phyloP scores from a whole-genome alignment of 2,113 vertebrate genomes.

The Cnemophilus loriae region DNA sequence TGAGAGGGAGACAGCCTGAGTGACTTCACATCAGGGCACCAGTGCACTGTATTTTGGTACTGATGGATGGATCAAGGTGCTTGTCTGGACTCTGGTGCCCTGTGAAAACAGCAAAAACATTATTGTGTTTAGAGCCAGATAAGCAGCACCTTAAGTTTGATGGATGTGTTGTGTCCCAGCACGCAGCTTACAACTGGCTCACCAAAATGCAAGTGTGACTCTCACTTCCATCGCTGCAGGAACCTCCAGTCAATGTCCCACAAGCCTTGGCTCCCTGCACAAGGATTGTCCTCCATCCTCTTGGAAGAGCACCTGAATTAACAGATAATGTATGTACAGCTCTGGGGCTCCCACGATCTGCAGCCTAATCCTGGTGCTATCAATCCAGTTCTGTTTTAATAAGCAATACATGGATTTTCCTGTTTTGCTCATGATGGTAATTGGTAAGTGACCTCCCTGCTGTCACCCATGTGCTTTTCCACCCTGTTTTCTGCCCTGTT shows the following conservation, averaged over 20 bases:
- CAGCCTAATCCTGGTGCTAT: not conserved
- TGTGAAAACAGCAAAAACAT: not conserved
- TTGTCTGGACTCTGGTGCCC: not conserved
- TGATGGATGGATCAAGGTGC: not conserved
- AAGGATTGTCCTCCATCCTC: not conserved
- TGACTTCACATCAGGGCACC: not conserved
- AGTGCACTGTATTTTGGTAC: not conserved
- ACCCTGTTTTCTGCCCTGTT: not conserved
- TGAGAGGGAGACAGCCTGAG: not conserved
- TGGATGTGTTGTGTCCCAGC: not conserved
- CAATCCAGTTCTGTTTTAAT: not conserved
- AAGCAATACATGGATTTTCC: not conserved
- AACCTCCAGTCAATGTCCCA: rapidly evolving
- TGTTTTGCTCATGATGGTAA: not conserved
- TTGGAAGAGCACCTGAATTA: not conserved
- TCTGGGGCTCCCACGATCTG: not conserved
- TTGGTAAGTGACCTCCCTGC: not conserved
- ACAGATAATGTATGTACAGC: not conserved
- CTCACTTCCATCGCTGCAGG: not conserved
- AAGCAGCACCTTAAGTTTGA: not conserved
- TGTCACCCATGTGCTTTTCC: not conserved
- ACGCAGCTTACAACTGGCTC: not conserved
- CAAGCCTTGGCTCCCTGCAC: not conserved
- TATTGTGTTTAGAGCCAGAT: not conserved
- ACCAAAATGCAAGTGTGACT: not conserved